Evolutionary conservation across 2,888 invertebrate species (phyloP), one percentile per base, ranked within the genome.

Genomic region (Apotomis turbidana): DNA sequence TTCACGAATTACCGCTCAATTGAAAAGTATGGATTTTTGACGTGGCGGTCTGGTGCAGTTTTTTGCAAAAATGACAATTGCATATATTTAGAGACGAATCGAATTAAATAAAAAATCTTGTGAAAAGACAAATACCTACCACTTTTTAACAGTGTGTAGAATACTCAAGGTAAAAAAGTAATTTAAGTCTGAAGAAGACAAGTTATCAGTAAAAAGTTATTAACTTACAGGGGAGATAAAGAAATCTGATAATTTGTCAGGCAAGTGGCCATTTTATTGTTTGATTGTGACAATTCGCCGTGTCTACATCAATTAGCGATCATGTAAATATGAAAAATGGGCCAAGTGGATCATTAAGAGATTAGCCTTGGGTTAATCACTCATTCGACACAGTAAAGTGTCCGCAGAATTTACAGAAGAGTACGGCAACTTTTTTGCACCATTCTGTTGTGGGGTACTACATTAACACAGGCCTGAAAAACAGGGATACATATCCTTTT

Each of bases 311-410:
- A 62, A 71, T 41, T 55, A 27, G 46, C 55, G n/a, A 62, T 55
- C 59, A 36, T 61, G 66, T 41, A 62, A 67, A 60, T 66, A 66
- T 38, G 6, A 71, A 63, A 72, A 55, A 60, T 64, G 49, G 72
- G 72, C 58, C 61, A 72, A 72, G 71, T 63, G 68, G 62, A 52
- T 57, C 52, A 72, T 72, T 58, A 72, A 72, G 55, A 54, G 57
- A 72, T 63, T 72, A 68, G 38, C 68, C 72, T 72, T 68, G 62
- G 13, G 9, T 54, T 68, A 63, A 63, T 58, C 41, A 46, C 49
- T 71, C 55, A 71, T 71, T 67, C 36, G 57, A 62, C 55, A 57
- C 62, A 51, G 49, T 59, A 52, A 68, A 68, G 54, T 36, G 46
- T 51, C 36, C 36, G 60, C 36, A 52, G 54, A 55, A 67, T 61